These are phyloP conservation scores for Ditylenchus weischeri DNA, from an alignment of 2,888 invertebrate genomes.

Conservation along the genomic window DNA sequence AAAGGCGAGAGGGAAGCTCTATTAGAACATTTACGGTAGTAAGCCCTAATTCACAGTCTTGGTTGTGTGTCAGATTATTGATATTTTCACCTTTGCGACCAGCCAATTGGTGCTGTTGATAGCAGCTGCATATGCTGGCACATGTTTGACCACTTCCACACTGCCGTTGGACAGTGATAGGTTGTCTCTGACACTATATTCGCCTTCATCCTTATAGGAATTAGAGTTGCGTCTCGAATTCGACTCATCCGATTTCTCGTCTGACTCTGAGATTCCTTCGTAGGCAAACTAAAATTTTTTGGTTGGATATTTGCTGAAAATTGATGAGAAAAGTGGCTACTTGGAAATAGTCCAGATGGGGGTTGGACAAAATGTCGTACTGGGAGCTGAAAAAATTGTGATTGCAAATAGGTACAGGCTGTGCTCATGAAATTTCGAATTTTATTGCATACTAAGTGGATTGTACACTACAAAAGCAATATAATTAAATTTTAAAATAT, in stretches of 20 bases:
- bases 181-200: not conserved
- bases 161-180: slow-evolving; percentile 1
- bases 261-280: slow-evolving; percentile 44
- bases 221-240: slow-evolving; percentile 30
- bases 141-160: not conserved
- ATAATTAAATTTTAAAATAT: too few species aligned
- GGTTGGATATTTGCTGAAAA: not conserved
- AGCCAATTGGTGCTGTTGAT: slow-evolving; percentile 13
- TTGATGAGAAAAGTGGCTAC: not conserved
- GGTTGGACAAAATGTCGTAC: slow-evolving; percentile 10
- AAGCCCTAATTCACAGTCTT: too few species aligned
- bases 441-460: too few species aligned
- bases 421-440: too few species aligned
- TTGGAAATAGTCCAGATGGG: slow-evolving; percentile 50
- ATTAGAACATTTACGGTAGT: too few species aligned
- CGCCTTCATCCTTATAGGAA: slow-evolving; percentile 26
- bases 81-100: slow-evolving; percentile 14
- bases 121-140: slow-evolving; percentile 9
- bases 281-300: slow-evolving; percentile 39
- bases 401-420: not conserved
- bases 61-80: too few species aligned
- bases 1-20: too few species aligned
- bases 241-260: slow-evolving; percentile 27
- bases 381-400: slow-evolving; percentile 13
- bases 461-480: too few species aligned